A percentile compares a stretch with the other conserved stretches of the same genome.
Evolutionary conservation across 2,797 vertebrate species (phyloP).

Genomic region (Synanceia verrucosa): DNA sequence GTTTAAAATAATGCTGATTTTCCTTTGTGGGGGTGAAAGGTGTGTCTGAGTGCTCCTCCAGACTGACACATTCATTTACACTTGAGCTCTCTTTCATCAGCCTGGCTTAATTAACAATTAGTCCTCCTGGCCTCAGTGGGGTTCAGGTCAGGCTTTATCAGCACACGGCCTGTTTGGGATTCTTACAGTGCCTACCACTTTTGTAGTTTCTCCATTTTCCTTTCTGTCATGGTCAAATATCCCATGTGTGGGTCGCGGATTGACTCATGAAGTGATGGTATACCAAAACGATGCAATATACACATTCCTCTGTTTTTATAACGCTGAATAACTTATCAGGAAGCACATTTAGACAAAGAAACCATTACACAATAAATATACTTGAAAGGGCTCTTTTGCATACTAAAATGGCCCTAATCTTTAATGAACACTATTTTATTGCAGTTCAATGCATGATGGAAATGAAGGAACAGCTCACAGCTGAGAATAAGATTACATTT

Average conservation of each 20-base stretch:
- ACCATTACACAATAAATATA: constrained; percentile 18
- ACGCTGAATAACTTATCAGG: constrained; percentile 6
- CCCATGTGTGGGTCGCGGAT: background rate
- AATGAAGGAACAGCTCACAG: constrained; percentile 4
- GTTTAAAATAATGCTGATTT: constrained; percentile 69
- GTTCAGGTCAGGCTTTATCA: constrained; percentile 59
- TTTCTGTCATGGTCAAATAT: background rate
- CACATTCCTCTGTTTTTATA: background rate
- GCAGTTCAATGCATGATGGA: background rate
- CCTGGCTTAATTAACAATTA: constrained; percentile 75
- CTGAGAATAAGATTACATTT: background rate
- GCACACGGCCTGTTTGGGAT: constrained; percentile 42
- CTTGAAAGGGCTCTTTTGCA: constrained; percentile 22
- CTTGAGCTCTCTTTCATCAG: constrained; percentile 73
- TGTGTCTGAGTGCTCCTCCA: constrained; percentile 64
- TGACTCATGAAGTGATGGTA: background rate
- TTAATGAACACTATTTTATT: constrained; percentile 2
- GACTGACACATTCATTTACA: constrained; percentile 75
- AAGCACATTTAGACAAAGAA: constrained; percentile 3
- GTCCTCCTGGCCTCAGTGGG: constrained; percentile 53
- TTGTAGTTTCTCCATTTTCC: constrained; percentile 16
- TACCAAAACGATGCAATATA: background rate
- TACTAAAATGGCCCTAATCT: background rate
- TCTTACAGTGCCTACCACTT: constrained; percentile 40
- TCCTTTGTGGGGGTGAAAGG: constrained; percentile 55